A percentile compares a stretch with the other conserved stretches of the same genome.
Evolutionary conservation across 2,888 invertebrate genomes (phyloP).

Genomic region (Digitonthophagus gazella): DNA sequence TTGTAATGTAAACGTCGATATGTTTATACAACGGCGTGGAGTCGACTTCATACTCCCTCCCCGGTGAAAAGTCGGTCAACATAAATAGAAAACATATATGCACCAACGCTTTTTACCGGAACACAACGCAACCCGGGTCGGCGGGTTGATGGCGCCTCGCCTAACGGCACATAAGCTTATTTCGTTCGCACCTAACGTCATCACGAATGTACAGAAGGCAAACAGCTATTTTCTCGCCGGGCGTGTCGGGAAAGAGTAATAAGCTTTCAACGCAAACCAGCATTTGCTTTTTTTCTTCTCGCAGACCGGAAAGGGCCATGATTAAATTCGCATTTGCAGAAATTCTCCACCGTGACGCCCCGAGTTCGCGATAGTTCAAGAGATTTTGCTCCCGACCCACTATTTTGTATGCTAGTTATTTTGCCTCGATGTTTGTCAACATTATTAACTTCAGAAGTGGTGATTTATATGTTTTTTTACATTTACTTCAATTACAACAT

Average conservation of each 20-base stretch:
- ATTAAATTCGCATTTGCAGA: conserved; percentile 5
- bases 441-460: no score
- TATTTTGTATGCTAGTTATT: not conserved
- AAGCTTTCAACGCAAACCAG: conserved; percentile 21
- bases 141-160: conserved; percentile 8
- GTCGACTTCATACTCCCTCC: conserved; percentile 11
- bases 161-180: conserved; percentile 20
- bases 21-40: conserved; percentile 18
- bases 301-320: not conserved
- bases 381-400: not conserved
- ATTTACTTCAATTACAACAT: no score
- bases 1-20: conserved; percentile 31
- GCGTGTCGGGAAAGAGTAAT: conserved; percentile 33
- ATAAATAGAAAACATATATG: conserved; percentile 23
- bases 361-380: not conserved
- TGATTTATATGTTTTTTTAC: no score
- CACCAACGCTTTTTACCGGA: conserved; percentile 19
- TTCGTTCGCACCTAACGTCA: conserved; percentile 30
- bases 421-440: no score
- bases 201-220: conserved; percentile 32
- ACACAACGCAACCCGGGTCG: conserved; percentile 9
- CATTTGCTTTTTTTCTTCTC: conserved; percentile 1
- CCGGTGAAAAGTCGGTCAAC: conserved; percentile 19
- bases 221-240: conserved; percentile 31
- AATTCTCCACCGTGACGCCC: not conserved